Evolutionary conservation across 37 sponge, comb jelly and placozoan genomes (phyloP).

Genomic region (Theonella swinhoei): DNA sequence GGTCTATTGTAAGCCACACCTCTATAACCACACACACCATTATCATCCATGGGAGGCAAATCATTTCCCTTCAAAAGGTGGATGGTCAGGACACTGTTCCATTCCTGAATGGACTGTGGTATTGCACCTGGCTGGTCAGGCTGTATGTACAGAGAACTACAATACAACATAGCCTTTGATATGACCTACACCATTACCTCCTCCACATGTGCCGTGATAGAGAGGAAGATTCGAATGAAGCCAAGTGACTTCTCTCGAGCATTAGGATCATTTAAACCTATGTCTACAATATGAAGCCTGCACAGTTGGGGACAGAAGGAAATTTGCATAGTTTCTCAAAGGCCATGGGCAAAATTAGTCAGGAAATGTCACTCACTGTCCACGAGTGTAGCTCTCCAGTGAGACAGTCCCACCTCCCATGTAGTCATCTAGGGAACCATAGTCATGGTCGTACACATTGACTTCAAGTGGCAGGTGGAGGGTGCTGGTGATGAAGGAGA

Average conservation of each 20-base stretch:
- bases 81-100: slow-evolving; percentile 67
- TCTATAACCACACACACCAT: slow-evolving; percentile 53
- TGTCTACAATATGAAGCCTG: slow-evolving; percentile 17
- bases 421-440: slow-evolving; percentile 73
- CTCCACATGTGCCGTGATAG: slow-evolving; percentile 2
- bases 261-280: slow-evolving; percentile 34
- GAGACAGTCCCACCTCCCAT: slow-evolving; percentile 73
- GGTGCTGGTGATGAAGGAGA: slow-evolving; percentile 44
- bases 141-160: no score
- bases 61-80: slow-evolving; percentile 71
- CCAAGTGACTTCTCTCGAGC: slow-evolving; percentile 31
- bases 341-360: not conserved
- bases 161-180: no score
- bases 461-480: slow-evolving; percentile 33
- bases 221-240: slow-evolving; percentile 35
- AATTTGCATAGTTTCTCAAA: not conserved
- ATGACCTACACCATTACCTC: no score
- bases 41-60: slow-evolving; percentile 85
- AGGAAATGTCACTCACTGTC: slow-evolving; percentile 60
- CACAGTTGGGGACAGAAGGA: not conserved
- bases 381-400: slow-evolving; percentile 5
- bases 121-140: not conserved
- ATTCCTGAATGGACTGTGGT: not conserved
- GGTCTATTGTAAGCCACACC: not conserved
- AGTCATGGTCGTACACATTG: slow-evolving; percentile 88